A percentile compares a stretch with the other conserved stretches of the same genome.
phyloP scores from a whole-genome alignment of 2,797 vertebrate species.

The Bovichtus variegatus region DNA sequence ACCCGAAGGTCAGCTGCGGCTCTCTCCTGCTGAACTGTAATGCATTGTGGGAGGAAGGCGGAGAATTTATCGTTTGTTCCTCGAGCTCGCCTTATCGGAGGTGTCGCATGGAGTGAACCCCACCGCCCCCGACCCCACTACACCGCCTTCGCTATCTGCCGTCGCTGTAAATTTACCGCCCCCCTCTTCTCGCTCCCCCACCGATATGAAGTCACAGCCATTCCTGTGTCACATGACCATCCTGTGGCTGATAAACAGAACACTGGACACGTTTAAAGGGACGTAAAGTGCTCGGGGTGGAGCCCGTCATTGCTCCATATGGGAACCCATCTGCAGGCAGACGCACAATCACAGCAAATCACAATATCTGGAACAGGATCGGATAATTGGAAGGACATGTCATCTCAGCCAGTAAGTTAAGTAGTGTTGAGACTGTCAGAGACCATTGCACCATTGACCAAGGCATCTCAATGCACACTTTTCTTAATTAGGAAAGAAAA shows the following conservation, averaged over 20 bases:
- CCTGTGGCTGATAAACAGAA: slow-evolving; percentile 28
- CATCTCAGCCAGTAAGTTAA: slow-evolving; percentile 3
- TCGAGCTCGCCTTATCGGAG: slow-evolving; percentile 66
- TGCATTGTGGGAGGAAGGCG: slow-evolving; percentile 39
- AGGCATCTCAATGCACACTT: too few relatives aligned
- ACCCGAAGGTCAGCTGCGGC: slow-evolving; percentile 77
- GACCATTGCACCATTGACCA: background rate
- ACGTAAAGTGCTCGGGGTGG: slow-evolving; percentile 26
- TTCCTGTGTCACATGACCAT: slow-evolving; percentile 42
- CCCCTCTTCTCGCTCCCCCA: background rate
- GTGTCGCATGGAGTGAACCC: slow-evolving; percentile 60
- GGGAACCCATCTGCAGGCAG: background rate
- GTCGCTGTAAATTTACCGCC: slow-evolving; percentile 49
- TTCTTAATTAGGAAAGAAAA: too few relatives aligned
- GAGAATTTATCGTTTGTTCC: slow-evolving; percentile 54
- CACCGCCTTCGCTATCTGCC: slow-evolving; percentile 3
- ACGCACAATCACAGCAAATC: background rate
- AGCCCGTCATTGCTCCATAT: too few relatives aligned
- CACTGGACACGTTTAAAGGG: slow-evolving; percentile 39
- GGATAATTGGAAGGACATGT: background rate
- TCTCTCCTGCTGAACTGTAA: slow-evolving; percentile 52
- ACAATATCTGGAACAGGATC: background rate
- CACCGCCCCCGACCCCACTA: background rate
- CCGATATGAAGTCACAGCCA: background rate
- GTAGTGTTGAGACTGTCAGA: background rate